phyloP scores from a whole-genome alignment of 2,888 invertebrate species.

The Lasioglossum villosulum region DNA sequence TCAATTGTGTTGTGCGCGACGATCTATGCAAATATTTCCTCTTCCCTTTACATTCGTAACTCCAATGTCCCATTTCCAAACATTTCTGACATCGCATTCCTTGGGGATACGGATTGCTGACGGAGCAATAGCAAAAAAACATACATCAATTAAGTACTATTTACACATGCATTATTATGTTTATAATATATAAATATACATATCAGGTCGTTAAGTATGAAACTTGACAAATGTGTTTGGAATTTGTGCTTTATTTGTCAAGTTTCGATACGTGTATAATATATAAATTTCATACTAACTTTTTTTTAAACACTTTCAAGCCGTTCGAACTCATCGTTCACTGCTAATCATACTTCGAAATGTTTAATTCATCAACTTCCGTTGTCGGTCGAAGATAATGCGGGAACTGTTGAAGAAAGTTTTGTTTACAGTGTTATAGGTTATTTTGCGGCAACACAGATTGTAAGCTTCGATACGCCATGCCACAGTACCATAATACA shows the following conservation, averaged over 20 bases:
- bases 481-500: background rate
- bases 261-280: no score
- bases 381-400: background rate
- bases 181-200: background rate
- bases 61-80: slow-evolving; percentile 96
- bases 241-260: no score
- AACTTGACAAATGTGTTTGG: no score
- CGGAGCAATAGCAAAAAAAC: slow-evolving; percentile 4
- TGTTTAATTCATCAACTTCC: slow-evolving; percentile 11
- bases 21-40: slow-evolving; percentile 94
- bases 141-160: slow-evolving; percentile 12
- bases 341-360: slow-evolving; percentile 40
- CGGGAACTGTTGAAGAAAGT: slow-evolving; percentile 23
- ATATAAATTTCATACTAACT: slow-evolving; percentile 59
- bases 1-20: slow-evolving; percentile 92
- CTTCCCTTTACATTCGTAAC: slow-evolving; percentile 96
- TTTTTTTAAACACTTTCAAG: slow-evolving; percentile 64
- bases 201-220: no score
- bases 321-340: slow-evolving; percentile 63
- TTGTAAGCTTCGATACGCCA: slow-evolving; percentile 23
- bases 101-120: slow-evolving; percentile 87
- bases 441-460: slow-evolving; percentile 4
- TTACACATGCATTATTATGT: background rate
- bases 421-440: slow-evolving; percentile 61
- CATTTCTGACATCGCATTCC: slow-evolving; percentile 96